Conservation (phyloP, 2,888 invertebrate species). For the Sialis fuliginosa region DNA sequence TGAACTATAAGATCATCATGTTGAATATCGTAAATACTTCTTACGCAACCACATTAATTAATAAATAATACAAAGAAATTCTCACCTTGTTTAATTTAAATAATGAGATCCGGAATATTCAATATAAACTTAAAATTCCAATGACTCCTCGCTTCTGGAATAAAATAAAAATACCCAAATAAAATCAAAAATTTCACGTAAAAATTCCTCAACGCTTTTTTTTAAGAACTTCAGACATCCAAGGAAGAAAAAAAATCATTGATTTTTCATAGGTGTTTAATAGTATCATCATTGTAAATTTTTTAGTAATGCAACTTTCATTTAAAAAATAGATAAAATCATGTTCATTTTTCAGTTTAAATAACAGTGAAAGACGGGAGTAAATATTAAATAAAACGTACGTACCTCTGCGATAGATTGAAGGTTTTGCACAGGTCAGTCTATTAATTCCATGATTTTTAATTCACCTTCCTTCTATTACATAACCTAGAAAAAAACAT, state of each 20-base stretch:
- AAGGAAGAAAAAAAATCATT: constrained; percentile 19
- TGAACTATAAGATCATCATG: neutral
- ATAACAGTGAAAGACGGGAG: no score
- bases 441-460: constrained; percentile 96
- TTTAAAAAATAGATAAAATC: no score
- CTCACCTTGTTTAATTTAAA: constrained; percentile 91
- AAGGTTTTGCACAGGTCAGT: constrained; percentile 82
- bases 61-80: constrained; percentile 8
- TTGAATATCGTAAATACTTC: neutral
- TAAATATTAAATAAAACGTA: no score
- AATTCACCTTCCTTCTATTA: constrained; percentile 91
- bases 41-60: neutral
- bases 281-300: constrained; percentile 11
- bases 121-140: constrained; percentile 94
- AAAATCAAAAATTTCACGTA: constrained; percentile 5
- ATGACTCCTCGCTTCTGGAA: constrained; percentile 88
- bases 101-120: constrained; percentile 98
- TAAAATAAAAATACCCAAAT: constrained; percentile 10
- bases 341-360: no score
- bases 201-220: constrained; percentile 4
- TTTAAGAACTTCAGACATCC: constrained; percentile 19
- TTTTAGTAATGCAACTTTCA: neutral
- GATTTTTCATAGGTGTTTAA: constrained; percentile 8
- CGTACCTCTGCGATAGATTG: constrained; percentile 97
- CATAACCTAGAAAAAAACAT: no score